phyloP scores from a whole-genome alignment of 2,797 vertebrate species.

The Sebastes wilsoni region DNA sequence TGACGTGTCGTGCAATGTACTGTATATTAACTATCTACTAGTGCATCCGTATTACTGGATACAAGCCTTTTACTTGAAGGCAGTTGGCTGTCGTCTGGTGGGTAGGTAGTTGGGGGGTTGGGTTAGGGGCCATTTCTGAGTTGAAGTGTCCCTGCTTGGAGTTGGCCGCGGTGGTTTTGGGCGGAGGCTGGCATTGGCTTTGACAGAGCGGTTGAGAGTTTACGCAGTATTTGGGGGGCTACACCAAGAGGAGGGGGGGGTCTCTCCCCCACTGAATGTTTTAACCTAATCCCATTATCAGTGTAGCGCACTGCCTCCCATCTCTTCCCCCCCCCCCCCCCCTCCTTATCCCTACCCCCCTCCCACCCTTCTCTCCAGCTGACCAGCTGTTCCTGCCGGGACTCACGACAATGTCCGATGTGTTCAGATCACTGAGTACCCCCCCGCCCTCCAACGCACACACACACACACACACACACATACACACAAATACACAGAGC shows the following conservation, averaged over 20 bases:
- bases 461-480: background rate
- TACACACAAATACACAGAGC: slow-evolving; percentile 50
- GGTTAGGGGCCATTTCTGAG: slow-evolving; percentile 10
- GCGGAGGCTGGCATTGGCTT: slow-evolving; percentile 54
- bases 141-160: slow-evolving; percentile 33
- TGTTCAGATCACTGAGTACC: slow-evolving; percentile 91
- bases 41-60: background rate
- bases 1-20: background rate
- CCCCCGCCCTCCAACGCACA: slow-evolving; percentile 25
- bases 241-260: slow-evolving; percentile 47
- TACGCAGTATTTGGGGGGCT: slow-evolving; percentile 64
- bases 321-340: slow-evolving; percentile 62
- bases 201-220: slow-evolving; percentile 66
- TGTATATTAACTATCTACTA: background rate
- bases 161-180: slow-evolving; percentile 45
- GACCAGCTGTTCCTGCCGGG: slow-evolving; percentile 98
- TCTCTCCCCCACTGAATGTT: slow-evolving; percentile 80
- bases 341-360: slow-evolving; percentile 70
- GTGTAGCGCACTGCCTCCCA: slow-evolving; percentile 85
- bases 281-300: slow-evolving; percentile 91
- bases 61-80: background rate
- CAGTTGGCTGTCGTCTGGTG: slow-evolving; percentile 14
- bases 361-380: slow-evolving; percentile 86
- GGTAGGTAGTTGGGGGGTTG: background rate
- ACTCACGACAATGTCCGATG: slow-evolving; percentile 95